These are phyloP conservation scores for Malacoraja senta DNA, from an alignment of 2,797 vertebrate species.

Conservation along the genomic window DNA sequence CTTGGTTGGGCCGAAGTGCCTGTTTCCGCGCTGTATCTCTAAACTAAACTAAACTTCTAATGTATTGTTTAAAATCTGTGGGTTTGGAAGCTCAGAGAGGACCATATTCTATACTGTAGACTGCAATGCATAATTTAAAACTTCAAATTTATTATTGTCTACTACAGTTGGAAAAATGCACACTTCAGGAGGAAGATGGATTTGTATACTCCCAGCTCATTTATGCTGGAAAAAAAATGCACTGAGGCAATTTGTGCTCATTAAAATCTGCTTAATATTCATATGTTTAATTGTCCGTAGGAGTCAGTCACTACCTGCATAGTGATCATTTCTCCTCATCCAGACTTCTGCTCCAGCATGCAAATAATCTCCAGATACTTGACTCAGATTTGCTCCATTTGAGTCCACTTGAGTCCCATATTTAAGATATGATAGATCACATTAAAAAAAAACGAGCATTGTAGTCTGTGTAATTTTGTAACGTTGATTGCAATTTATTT, in stretches of 20 bases:
- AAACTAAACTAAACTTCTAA: background rate
- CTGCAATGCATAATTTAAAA: background rate
- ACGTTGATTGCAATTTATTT: background rate
- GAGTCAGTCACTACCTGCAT: background rate
- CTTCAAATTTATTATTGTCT: background rate
- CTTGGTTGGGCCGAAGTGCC: too few relatives aligned
- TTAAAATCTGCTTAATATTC: background rate
- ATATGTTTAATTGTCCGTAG: background rate
- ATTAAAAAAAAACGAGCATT: background rate
- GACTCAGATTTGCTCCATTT: background rate
- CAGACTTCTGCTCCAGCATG: background rate
- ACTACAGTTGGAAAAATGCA: background rate
- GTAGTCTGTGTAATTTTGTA: background rate
- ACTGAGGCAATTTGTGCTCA: background rate
- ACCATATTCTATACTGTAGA: background rate
- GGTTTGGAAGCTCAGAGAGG: background rate
- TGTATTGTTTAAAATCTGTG: background rate
- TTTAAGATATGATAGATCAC: background rate
- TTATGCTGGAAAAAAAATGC: background rate
- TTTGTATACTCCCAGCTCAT: background rate
- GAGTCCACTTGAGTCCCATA: background rate
- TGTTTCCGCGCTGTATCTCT: too few relatives aligned
- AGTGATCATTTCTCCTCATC: background rate
- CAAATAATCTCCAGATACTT: background rate
- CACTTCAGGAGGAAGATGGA: background rate